Base-by-base conservation (phyloP, 2,113 vertebrate genomes). In the Murina feae region DNA sequence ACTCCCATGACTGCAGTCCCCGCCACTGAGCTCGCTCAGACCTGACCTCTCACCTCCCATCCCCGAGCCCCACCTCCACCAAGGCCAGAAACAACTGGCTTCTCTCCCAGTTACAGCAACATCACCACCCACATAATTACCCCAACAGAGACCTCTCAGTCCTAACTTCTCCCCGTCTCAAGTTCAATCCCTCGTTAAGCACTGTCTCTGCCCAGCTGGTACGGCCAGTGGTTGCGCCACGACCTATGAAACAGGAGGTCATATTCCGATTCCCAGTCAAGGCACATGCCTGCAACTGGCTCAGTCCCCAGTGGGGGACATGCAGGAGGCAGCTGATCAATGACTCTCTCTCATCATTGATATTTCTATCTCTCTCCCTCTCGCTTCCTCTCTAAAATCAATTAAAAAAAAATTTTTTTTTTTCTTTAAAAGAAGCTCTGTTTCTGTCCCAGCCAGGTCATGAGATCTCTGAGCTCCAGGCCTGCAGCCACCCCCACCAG, bases 1-100 rank as follows among this genome's bases (percentile, higher is more conserved):
- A 1, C 25, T 30, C 79, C 28, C 1, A 2, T 0, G 25, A 18
- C 47, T 18, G 9, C 9, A 32, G 32, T 1, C 7, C 65, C 14
- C 0, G 25, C 32, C 65, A 10, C 0, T 6, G 78, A 58, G 28
- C 21, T 8, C 5, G 4, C 49, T 51, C 30, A 47, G 35, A 42
- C 39, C 28, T 5, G 17, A 1, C 6, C 21, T 8, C n/a, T 76
- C 20, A 10, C 68, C 47, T 28, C 44, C 30, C 51, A 4, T 2
- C 7, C 37, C 21, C 9, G 37, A 11, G 4, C 53, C 32, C 4
- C 3, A 14, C 25, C n/a, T 0, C 44, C 23, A 11, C 2, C 13
- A 8, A 58, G 6, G 30, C 74, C 47, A 9, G 1, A 53, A 47
- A 21, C 0, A 0, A 9, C 32, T 1, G 17, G n/a, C 44, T 68